These are phyloP conservation scores for Microcebus ravelobensis DNA, from an alignment of 2,113 vertebrate species.

Conservation along the genomic window DNA sequence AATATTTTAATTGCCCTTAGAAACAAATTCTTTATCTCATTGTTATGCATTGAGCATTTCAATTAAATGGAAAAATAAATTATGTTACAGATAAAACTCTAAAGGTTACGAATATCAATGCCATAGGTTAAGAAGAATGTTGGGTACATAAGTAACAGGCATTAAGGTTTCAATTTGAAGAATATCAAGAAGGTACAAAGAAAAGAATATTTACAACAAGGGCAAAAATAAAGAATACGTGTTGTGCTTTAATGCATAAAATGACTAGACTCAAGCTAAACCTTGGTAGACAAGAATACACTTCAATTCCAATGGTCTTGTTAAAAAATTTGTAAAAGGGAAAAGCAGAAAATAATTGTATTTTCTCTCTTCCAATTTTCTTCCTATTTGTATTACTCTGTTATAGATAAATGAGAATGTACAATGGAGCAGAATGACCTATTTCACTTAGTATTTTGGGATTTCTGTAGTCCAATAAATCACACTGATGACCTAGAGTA, in stretches of 20 bases:
- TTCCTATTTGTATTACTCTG: not conserved
- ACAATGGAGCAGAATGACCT: not conserved
- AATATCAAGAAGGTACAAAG: not conserved
- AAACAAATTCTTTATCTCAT: slow-evolving; percentile 47
- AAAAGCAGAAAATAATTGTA: not conserved
- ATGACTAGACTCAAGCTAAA: not conserved
- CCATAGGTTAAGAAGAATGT: not conserved
- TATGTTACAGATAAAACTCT: not conserved
- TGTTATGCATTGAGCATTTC: not conserved
- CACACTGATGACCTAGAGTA: rapidly evolving
- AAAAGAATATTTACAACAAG: not conserved
- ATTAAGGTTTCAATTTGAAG: not conserved
- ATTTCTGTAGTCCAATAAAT: not conserved
- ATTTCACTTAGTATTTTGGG: not conserved
- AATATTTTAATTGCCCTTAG: slow-evolving; percentile 65
- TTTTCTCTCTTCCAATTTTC: not conserved
- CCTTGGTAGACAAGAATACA: not conserved
- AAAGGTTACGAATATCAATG: not conserved
- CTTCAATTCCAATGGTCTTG: not conserved
- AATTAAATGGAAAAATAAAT: not conserved
- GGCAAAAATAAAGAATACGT: not conserved
- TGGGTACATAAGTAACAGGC: not conserved
- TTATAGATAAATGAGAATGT: not conserved
- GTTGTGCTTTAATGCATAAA: not conserved
- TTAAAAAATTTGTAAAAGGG: not conserved